Conservation (phyloP, 2,797 vertebrate genomes). For the Argentina silus region DNA sequence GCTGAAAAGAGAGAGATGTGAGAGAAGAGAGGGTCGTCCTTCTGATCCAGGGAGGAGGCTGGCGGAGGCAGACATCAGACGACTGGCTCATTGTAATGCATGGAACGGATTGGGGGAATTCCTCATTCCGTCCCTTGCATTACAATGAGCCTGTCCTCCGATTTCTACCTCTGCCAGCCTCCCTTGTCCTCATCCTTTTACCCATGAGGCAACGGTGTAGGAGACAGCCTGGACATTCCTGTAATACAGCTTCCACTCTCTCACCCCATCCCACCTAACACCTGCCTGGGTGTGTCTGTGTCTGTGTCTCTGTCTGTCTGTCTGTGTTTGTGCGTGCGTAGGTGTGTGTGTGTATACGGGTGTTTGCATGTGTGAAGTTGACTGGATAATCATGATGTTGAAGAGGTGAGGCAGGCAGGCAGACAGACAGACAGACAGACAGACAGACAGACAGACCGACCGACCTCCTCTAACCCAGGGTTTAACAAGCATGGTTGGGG, state of each 20-base stretch:
- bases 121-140: no score
- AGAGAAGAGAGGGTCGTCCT: slow-evolving; percentile 19
- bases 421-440: no score
- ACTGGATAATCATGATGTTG: not conserved
- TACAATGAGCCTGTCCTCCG: no score
- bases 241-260: slow-evolving; percentile 28
- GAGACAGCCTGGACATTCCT: not conserved
- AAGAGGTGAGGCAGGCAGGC: no score
- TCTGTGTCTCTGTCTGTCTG: slow-evolving; percentile 51
- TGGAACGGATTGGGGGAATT: no score
- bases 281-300: slow-evolving; percentile 60
- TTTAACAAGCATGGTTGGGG: not conserved
- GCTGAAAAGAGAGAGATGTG: slow-evolving; percentile 7
- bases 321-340: slow-evolving; percentile 28
- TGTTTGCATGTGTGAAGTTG: slow-evolving; percentile 36
- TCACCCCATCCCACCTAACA: slow-evolving; percentile 55
- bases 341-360: slow-evolving; percentile 17
- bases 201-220: not conserved
- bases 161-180: no score
- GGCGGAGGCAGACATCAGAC: no score
- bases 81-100: no score
- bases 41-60: slow-evolving; percentile 11
- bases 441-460: not conserved
- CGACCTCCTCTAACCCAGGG: not conserved
- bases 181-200: no score